Percentiles rank a stretch among this genome's conserved stretches.
Evolutionary conservation across 2,888 invertebrate species (phyloP).

Genomic region (Chesias legatella): DNA sequence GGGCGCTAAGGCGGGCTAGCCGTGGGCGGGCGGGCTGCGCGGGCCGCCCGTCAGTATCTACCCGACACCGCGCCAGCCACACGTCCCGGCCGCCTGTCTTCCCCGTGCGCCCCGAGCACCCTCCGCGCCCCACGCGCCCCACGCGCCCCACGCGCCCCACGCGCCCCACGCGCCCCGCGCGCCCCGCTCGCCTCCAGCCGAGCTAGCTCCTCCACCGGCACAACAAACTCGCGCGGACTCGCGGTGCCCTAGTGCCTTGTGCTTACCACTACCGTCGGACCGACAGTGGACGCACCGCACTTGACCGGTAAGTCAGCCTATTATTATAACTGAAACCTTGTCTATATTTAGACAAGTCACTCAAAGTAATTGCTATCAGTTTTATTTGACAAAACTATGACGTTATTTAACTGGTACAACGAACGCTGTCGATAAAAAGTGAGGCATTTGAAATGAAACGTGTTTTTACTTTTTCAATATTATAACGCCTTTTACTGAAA

Average conservation of each 20-base stretch:
- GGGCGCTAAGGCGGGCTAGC: constrained; percentile 40
- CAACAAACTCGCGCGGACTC: constrained; percentile 50
- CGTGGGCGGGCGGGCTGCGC: constrained; percentile 62
- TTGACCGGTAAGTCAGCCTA: constrained; percentile 42
- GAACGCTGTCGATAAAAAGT: background rate
- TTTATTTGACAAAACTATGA: constrained; percentile 10
- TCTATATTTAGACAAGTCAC: constrained; percentile 24
- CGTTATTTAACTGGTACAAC: constrained; percentile 4
- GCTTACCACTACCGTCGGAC: constrained; percentile 38
- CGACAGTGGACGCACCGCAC: constrained; percentile 24
- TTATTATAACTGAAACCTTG: constrained; percentile 32
- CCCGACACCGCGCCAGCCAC: constrained; percentile 62
- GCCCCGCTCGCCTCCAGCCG: constrained; percentile 29
- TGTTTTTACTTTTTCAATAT: too few species aligned
- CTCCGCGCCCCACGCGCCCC: constrained; percentile 28
- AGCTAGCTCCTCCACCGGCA: constrained; percentile 44
- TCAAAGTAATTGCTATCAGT: constrained; percentile 18
- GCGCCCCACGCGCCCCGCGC: constrained; percentile 28
- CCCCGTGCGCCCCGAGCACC: constrained; percentile 23
- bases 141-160: constrained; percentile 25
- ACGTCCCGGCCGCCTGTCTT: constrained; percentile 53
- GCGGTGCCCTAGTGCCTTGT: constrained; percentile 51
- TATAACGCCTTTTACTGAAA: too few species aligned
- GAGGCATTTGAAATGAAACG: too few species aligned
- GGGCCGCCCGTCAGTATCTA: constrained; percentile 56